A percentile compares a stretch with the other conserved stretches of the same genome.
Evolutionary conservation across 2,113 vertebrate species (phyloP).

Genomic region (Puffinus mauretanicus): DNA sequence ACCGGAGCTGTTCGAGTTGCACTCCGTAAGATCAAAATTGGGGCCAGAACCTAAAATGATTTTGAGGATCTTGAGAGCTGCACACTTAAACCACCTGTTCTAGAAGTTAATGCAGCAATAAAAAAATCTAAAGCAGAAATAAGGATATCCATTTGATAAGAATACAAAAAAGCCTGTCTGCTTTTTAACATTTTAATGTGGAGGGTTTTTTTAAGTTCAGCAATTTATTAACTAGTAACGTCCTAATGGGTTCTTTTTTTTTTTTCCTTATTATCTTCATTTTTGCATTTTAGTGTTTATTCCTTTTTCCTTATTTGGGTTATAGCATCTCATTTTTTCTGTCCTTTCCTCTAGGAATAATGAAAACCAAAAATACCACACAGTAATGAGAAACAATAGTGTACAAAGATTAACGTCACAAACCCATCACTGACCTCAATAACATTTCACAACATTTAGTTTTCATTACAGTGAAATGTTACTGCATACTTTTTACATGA

Average conservation of each 20-base stretch:
- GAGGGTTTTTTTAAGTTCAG: background rate
- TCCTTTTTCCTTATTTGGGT: conserved; percentile 43
- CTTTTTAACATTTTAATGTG: background rate
- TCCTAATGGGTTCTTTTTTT: background rate
- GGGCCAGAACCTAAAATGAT: background rate
- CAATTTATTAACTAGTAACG: background rate
- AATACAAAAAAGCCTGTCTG: background rate
- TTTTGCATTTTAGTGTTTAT: conserved; percentile 29
- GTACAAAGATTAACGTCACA: conserved; percentile 60
- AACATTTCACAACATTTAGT: conserved; percentile 60
- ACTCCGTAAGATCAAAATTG: background rate
- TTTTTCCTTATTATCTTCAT: background rate
- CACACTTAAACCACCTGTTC: conserved; percentile 28
- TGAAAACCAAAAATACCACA: conserved; percentile 65
- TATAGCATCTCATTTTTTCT: conserved; percentile 55
- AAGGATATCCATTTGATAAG: background rate
- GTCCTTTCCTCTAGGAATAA: conserved; percentile 46
- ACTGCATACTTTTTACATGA: conserved; percentile 47
- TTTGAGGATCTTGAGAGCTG: background rate
- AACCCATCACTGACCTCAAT: conserved; percentile 57
- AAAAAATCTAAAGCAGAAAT: background rate
- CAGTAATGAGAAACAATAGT: conserved; percentile 54
- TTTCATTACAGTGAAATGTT: conserved; percentile 54
- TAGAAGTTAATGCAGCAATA: background rate
- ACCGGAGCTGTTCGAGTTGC: background rate